Evolutionary conservation across 2,797 vertebrate species (phyloP), one percentile per base, ranked within the genome.

Genomic region (Sandelia bainsii): DNA sequence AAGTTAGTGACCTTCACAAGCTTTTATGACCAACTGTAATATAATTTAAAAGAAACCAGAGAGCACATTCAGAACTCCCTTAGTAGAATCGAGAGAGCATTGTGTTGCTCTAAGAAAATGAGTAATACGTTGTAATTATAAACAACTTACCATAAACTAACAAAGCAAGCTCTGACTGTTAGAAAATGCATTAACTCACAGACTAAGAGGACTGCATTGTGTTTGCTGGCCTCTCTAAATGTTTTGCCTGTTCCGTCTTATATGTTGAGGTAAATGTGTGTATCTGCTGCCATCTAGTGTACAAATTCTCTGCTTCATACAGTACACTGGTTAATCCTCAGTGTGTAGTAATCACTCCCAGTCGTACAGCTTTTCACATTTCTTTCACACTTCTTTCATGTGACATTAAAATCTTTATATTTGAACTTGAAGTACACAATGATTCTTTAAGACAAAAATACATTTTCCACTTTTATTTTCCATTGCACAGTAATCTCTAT

Each of bases 401-500:
- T 23, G 4, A 39, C 9, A 59, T 5, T n/a, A 2, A 29, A 22
- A 8, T 29, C 1, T 29, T 16, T 23, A 40, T n/a, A 60, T 29
- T 56, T 42, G 0, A 49, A 49, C 34, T 32, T 6, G 3, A 29
- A 11, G 6, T 25, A 5, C 12, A 20, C 11, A 46, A 46, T 9
- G 65, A 77, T 16, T 62, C 44, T 54, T 57, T 27, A 70, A 71
- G 76, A 82, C 75, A 75, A 61, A 58, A 39, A n/a, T 69, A 81
- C 70, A 84, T 94, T 94, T 93, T 93, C 81, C 81, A 84, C 88
- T 93, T 94, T 93, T 95, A 93, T 91, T 92, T 90, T 91, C 90
- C 94, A 92, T 95, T 92, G 94, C 90, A 94, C 95, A 93, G 88
- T 95, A 89, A 94, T 93, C 94, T 96, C 92, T 95, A 94, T 94